Percentiles rank a stretch among this genome's conserved stretches.
These are phyloP conservation scores for Keiferia lycopersicella DNA, from an alignment of 2,888 invertebrate genomes.

Conservation along the genomic window DNA sequence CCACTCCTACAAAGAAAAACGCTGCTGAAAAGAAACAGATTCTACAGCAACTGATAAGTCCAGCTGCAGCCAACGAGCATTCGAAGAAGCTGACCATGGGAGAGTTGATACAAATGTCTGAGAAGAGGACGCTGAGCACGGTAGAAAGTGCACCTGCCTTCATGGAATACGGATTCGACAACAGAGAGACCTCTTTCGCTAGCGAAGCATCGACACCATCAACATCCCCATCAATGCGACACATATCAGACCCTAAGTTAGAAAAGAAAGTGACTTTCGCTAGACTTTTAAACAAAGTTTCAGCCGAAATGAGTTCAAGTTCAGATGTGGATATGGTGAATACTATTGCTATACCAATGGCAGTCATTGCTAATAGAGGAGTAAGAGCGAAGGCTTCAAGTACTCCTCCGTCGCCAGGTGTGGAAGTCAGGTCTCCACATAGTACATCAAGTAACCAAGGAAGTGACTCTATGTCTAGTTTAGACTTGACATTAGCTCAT, in stretches of 20 bases:
- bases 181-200: constrained; percentile 83
- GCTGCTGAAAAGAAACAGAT: constrained; percentile 90
- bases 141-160: constrained; percentile 76
- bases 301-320: constrained; percentile 89
- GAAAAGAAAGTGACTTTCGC: constrained; percentile 91
- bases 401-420: constrained; percentile 85
- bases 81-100: constrained; percentile 85
- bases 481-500: constrained; percentile 84
- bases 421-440: constrained; percentile 82
- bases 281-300: constrained; percentile 86
- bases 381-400: constrained; percentile 70
- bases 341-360: constrained; percentile 75
- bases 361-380: constrained; percentile 68
- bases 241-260: constrained; percentile 84
- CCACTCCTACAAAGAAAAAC: constrained; percentile 88
- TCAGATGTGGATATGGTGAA: constrained; percentile 84
- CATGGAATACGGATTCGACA: constrained; percentile 71
- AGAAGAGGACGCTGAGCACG: constrained; percentile 76
- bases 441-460: constrained; percentile 89
- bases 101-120: constrained; percentile 88
- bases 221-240: constrained; percentile 79
- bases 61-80: constrained; percentile 83
- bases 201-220: constrained; percentile 77
- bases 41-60: constrained; percentile 88
- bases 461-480: constrained; percentile 88